Percentiles rank a stretch among this genome's conserved stretches.
These are phyloP conservation scores for Parazoanthus swiftii DNA, from an alignment of 92 coral and sea anemone species.

Conservation along the genomic window DNA sequence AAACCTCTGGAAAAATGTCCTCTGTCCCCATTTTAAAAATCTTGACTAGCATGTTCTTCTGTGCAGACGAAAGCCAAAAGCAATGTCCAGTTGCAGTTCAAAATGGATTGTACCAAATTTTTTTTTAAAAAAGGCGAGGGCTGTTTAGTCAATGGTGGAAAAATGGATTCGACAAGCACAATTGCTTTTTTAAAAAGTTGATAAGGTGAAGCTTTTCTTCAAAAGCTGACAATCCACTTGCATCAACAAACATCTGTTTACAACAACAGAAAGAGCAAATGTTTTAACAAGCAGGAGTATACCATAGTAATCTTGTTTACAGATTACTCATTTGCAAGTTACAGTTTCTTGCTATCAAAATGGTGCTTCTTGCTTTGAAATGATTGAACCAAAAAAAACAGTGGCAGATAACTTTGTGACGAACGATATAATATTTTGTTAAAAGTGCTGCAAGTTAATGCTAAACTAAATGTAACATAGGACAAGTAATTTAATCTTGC, in stretches of 20 bases:
- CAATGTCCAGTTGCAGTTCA: conserved; percentile 13
- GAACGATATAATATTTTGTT: no score
- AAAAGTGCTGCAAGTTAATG: background rate
- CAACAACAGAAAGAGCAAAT: background rate
- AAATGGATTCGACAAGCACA: no score
- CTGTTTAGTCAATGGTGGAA: background rate
- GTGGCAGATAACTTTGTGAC: background rate
- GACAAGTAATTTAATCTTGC: no score
- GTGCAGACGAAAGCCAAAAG: conserved; percentile 6
- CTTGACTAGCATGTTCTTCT: conserved; percentile 26
- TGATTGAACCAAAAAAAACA: background rate
- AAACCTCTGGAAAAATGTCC: conserved; percentile 20
- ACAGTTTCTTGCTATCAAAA: background rate
- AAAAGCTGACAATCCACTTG: background rate
- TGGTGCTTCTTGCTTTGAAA: background rate
- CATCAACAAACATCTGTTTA: background rate
- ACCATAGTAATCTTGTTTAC: no score
- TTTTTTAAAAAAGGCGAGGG: background rate
- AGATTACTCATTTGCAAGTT: background rate
- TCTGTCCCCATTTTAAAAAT: background rate
- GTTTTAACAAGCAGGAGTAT: no score
- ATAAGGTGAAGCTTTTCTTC: background rate
- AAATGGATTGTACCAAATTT: background rate
- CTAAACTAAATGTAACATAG: no score
- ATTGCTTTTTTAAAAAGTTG: no score